Evolutionary conservation across 1,140 invertebrate genomes (phyloP).

Genomic region (Lepidurus couesii): DNA sequence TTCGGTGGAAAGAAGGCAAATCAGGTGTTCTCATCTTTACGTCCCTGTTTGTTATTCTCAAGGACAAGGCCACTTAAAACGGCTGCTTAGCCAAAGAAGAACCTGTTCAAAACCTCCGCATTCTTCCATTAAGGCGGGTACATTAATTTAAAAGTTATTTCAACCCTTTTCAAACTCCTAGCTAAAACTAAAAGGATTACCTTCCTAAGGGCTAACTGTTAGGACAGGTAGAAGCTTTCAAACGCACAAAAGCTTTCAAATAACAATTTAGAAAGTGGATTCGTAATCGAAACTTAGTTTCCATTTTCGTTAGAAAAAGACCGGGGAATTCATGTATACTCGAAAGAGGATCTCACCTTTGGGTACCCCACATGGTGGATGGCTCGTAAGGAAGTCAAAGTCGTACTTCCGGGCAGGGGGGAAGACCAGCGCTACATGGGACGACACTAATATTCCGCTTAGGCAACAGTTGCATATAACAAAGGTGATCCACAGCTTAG

Average conservation of each 20-base stretch:
- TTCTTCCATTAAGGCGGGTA: no score
- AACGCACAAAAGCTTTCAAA: not conserved
- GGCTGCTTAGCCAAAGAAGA: no score
- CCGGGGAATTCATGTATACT: not conserved
- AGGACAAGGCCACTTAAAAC: no score
- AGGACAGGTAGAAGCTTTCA: not conserved
- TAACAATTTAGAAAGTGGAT: not conserved
- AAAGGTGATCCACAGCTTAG: not conserved
- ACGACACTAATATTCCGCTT: not conserved
- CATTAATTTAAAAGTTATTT: no score
- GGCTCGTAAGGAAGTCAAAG: conserved; percentile 89
- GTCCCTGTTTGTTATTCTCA: no score
- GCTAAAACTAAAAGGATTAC: no score
- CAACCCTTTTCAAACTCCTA: no score
- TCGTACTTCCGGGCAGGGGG: conserved; percentile 78
- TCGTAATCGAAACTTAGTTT: not conserved
- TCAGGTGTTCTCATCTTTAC: no score
- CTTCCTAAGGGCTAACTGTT: no score
- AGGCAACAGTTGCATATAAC: not conserved
- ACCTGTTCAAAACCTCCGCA: no score
- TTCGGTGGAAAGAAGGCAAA: no score
- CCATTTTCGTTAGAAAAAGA: not conserved
- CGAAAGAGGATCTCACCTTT: conserved; percentile 60
- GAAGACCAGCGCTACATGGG: conserved; percentile 77
- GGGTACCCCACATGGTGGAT: conserved; percentile 89